phyloP scores from a whole-genome alignment of 2,113 vertebrate genomes.

The Microcebus griseorufus region DNA sequence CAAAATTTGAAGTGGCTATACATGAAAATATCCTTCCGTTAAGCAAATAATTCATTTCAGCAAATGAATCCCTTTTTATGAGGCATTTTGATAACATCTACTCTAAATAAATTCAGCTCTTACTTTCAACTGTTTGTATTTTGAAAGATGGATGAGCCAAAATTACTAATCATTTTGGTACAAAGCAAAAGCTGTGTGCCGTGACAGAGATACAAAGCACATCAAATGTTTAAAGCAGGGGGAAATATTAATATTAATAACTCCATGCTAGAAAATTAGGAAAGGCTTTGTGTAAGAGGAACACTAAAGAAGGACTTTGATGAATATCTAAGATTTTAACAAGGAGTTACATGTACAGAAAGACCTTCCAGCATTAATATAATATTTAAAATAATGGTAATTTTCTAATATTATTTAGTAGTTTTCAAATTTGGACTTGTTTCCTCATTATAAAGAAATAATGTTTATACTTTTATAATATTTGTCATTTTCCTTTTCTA shows the following conservation, averaged over 20 bases:
- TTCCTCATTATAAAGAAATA: not conserved
- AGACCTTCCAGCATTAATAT: not conserved
- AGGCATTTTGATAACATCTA: conserved; percentile 28
- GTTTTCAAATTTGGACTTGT: conserved; percentile 39
- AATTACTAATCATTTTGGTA: conserved; percentile 35
- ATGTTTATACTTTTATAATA: conserved; percentile 46
- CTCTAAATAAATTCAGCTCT: conserved; percentile 16
- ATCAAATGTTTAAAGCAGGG: not conserved
- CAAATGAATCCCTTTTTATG: not conserved
- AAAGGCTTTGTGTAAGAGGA: not conserved
- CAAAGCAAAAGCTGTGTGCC: not conserved
- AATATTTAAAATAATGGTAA: conserved; percentile 18
- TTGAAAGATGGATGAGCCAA: conserved; percentile 35
- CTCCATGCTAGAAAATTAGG: conserved; percentile 34
- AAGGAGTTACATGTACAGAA: not conserved
- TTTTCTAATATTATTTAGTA: conserved; percentile 27
- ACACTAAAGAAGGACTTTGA: not conserved
- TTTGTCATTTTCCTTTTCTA: conserved; percentile 58
- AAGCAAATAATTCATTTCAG: not conserved
- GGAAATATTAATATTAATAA: not conserved
- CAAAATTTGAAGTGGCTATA: not conserved
- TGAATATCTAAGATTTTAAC: conserved; percentile 30
- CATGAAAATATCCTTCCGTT: conserved; percentile 1
- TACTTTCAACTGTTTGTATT: conserved; percentile 40
- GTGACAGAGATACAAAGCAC: not conserved